phyloP scores from a whole-genome alignment of 2,888 invertebrate genomes.

The Cheilosia soror region DNA sequence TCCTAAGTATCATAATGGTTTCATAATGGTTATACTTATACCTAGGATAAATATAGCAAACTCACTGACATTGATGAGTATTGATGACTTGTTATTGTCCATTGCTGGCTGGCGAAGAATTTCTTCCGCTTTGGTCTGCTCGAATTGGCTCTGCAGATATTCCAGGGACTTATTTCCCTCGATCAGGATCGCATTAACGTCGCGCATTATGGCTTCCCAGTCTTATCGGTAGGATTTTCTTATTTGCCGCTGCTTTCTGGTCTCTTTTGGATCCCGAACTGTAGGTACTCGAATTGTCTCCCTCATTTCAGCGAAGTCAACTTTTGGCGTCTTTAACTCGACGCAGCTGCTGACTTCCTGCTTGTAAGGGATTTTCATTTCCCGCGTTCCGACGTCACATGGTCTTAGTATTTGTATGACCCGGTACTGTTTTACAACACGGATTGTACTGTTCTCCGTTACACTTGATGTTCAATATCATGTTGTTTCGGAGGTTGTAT shows the following conservation, averaged over 20 bases:
- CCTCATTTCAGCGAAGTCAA: no score
- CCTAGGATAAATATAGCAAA: not conserved
- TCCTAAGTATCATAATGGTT: no score
- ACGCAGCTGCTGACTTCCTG: not conserved
- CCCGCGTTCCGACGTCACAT: not conserved
- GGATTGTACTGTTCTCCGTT: not conserved
- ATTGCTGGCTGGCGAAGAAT: not conserved
- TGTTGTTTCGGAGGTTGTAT: not conserved
- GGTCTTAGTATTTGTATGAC: not conserved
- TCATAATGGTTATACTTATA: not conserved
- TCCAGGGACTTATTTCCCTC: no score
- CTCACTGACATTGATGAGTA: not conserved
- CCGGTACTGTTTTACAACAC: not conserved
- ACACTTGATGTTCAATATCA: not conserved
- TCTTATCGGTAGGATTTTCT: not conserved
- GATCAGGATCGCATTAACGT: not conserved
- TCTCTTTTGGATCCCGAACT: not conserved
- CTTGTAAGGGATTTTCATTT: not conserved
- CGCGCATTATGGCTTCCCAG: not conserved
- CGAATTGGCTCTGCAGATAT: not conserved
- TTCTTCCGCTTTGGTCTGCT: not conserved
- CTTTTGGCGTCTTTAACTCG: not conserved
- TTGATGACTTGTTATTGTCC: not conserved
- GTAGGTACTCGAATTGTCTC: not conserved
- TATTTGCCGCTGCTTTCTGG: not conserved